These are phyloP conservation scores for Cydia pomonella DNA, from an alignment of 1,140 invertebrate species.

Conservation along the genomic window DNA sequence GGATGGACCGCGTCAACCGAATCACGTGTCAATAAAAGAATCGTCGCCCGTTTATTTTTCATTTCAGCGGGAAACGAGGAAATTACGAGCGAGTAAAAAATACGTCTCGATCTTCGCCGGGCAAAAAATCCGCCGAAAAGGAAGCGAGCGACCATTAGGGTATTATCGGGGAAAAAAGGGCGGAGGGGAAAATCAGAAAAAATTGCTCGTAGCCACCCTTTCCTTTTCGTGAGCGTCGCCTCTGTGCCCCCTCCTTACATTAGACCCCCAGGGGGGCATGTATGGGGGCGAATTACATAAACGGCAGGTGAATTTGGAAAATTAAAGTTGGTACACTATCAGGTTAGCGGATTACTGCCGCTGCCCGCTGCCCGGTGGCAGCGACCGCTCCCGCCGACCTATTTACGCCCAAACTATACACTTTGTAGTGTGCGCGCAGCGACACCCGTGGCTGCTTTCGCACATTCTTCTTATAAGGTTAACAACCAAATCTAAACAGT, in stretches of 20 bases:
- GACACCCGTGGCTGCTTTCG: neutral
- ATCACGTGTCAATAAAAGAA: slow-evolving; percentile 65
- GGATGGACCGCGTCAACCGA: slow-evolving; percentile 36
- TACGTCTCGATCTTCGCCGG: slow-evolving; percentile 75
- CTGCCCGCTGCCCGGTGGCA: neutral
- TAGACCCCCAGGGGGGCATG: slow-evolving; percentile 68
- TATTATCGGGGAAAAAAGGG: slow-evolving; percentile 77
- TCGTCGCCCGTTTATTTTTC: slow-evolving; percentile 67
- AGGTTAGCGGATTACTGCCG: slow-evolving; percentile 42
- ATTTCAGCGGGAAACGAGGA: slow-evolving; percentile 70
- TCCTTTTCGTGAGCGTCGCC: slow-evolving; percentile 77
- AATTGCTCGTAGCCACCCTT: slow-evolving; percentile 75
- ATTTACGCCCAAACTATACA: neutral
- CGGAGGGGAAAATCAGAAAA: slow-evolving; percentile 76
- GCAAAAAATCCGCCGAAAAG: slow-evolving; percentile 76
- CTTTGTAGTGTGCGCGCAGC: neutral
- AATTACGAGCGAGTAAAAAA: slow-evolving; percentile 77
- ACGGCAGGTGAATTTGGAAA: slow-evolving; percentile 78
- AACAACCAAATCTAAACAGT: neutral
- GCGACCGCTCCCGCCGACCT: neutral
- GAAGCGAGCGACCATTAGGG: slow-evolving; percentile 79
- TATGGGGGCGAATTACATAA: slow-evolving; percentile 73
- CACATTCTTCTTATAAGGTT: neutral
- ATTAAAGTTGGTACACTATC: slow-evolving; percentile 69
- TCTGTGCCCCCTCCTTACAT: slow-evolving; percentile 66